phyloP scores from a whole-genome alignment of 1,140 invertebrate species.

The Paralvinella palmiformis region DNA sequence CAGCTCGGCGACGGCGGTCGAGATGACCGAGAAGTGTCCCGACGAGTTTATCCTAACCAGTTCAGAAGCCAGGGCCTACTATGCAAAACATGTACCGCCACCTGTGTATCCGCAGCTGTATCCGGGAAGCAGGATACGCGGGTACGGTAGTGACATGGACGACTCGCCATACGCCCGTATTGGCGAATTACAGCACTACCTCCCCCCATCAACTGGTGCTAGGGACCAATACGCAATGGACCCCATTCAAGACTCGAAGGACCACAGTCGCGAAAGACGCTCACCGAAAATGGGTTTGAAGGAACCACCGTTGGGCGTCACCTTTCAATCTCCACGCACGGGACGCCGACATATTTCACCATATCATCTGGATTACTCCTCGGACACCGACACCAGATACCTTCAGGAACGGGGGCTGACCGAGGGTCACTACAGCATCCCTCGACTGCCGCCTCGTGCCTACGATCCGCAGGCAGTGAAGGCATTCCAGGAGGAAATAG shows the following conservation, averaged over 20 bases:
- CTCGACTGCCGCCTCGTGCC: background rate
- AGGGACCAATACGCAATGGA: background rate
- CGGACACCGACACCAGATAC: slow-evolving; percentile 15
- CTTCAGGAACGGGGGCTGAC: background rate
- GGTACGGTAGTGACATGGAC: background rate
- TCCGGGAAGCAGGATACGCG: background rate
- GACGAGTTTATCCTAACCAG: slow-evolving; percentile 49
- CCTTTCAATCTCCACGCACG: slow-evolving; percentile 2
- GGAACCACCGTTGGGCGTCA: too few species aligned
- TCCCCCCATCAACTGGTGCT: background rate
- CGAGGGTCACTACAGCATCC: background rate
- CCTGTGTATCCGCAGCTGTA: background rate
- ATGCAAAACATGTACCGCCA: background rate
- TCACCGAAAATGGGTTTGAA: too few species aligned
- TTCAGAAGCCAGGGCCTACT: slow-evolving; percentile 20
- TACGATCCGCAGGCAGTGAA: background rate
- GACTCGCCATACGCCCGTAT: background rate
- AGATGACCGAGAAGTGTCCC: slow-evolving; percentile 77
- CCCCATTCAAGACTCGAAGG: too few species aligned
- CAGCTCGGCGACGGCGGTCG: slow-evolving; percentile 39
- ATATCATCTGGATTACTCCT: slow-evolving; percentile 10
- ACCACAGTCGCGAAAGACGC: too few species aligned
- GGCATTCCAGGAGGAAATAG: slow-evolving; percentile 15
- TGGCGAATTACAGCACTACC: background rate
- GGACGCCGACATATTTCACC: background rate